Conservation (phyloP, 2,113 vertebrate genomes). For the Taurulus bubalis region DNA sequence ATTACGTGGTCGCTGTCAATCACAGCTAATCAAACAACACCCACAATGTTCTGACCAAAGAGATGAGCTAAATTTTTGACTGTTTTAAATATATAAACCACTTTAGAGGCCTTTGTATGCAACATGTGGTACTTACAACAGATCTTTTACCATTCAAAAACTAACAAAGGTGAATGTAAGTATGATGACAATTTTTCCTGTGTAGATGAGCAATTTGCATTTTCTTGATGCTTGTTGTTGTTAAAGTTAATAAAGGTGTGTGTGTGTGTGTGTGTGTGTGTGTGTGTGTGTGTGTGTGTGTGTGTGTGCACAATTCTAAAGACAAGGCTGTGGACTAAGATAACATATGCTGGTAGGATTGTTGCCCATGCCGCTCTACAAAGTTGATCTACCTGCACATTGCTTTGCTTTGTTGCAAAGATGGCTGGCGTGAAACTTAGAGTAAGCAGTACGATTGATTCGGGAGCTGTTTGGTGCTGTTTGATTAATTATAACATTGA, state of each 20-base stretch:
- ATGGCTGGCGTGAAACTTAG: conserved; percentile 21
- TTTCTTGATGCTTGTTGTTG: neutral
- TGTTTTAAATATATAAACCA: no score
- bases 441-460: conserved; percentile 38
- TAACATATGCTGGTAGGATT: neutral
- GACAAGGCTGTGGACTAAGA: neutral
- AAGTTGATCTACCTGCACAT: conserved; percentile 3
- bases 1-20: neutral
- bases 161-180: neutral
- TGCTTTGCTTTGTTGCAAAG: conserved; percentile 32
- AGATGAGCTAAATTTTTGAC: no score
- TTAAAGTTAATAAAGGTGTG: neutral
- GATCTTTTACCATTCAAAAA: neutral
- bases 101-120: neutral
- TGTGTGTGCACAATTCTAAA: neutral
- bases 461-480: conserved; percentile 9
- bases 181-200: no score
- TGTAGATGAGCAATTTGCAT: neutral
- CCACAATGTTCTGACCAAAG: neutral
- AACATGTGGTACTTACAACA: neutral
- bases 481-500: conserved; percentile 58
- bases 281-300: neutral
- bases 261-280: neutral
- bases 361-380: neutral
- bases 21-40: neutral